These are phyloP conservation scores for Rotaria socialis DNA, from an alignment of 2,888 invertebrate species.

Conservation along the genomic window DNA sequence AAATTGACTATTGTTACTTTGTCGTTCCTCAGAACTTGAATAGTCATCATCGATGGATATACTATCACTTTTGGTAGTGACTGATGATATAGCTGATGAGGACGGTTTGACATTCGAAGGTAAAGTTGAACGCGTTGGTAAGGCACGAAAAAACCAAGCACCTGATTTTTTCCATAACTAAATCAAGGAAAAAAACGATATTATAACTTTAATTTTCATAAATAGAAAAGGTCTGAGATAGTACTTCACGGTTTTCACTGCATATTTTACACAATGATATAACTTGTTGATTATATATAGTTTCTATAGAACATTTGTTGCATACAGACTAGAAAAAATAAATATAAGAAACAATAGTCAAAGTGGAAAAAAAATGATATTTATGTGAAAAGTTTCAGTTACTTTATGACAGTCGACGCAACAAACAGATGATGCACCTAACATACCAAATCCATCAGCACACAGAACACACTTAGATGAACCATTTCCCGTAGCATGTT, in stretches of 20 bases:
- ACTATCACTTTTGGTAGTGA: not conserved
- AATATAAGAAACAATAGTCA: not conserved
- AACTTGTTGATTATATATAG: conserved; percentile 38
- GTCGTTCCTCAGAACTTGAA: conserved; percentile 21
- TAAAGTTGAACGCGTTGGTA: not conserved
- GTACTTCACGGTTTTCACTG: conserved; percentile 46
- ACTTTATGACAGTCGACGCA: conserved; percentile 42
- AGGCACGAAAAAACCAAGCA: conserved; percentile 44
- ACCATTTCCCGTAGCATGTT: conserved; percentile 33
- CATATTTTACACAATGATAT: conserved; percentile 45
- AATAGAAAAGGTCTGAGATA: no score
- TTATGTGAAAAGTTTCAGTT: not conserved
- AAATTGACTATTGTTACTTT: not conserved
- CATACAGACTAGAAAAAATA: conserved; percentile 2
- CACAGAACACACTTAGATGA: conserved; percentile 42
- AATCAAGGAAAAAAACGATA: not conserved
- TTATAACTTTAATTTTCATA: not conserved
- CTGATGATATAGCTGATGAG: not conserved
- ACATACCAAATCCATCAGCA: conserved; percentile 42
- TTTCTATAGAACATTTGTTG: conserved; percentile 46
- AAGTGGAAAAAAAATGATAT: not conserved
- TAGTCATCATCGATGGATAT: not conserved
- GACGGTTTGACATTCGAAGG: not conserved
- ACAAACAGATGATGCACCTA: conserved; percentile 39
- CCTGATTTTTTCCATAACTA: conserved; percentile 47